Percentiles rank a stretch among this genome's conserved stretches.
These are phyloP conservation scores for Myotis daubentonii DNA, from an alignment of 2,797 vertebrate species.

Conservation along the genomic window DNA sequence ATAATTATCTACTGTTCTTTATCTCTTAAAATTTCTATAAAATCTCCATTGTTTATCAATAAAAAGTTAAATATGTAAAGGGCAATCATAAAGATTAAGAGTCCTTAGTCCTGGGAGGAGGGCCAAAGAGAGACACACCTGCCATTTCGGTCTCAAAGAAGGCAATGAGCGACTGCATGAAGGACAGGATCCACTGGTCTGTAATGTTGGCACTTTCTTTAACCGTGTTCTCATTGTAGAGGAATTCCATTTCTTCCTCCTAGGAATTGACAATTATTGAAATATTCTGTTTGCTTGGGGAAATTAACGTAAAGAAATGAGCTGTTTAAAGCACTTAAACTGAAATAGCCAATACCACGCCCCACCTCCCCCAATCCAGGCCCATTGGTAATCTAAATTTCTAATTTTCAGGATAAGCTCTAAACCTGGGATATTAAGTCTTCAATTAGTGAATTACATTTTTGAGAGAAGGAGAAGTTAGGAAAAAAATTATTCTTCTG, in stretches of 20 bases:
- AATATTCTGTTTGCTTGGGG: neutral
- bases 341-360: neutral
- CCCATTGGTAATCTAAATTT: neutral
- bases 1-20: neutral
- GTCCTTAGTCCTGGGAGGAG: neutral
- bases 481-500: neutral
- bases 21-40: neutral
- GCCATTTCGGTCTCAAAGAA: constrained; percentile 97
- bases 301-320: constrained; percentile 4
- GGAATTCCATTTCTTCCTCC: constrained; percentile 92
- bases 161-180: constrained; percentile 95
- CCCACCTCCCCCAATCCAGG: neutral
- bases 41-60: neutral
- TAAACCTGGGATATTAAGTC: neutral
- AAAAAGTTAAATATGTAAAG: constrained; percentile 4
- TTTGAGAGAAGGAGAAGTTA: constrained; percentile 1
- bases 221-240: constrained; percentile 92
- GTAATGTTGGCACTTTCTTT: constrained; percentile 95
- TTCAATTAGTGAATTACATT: neutral
- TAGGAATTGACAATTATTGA: constrained; percentile 74
- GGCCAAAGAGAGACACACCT: constrained; percentile 84
- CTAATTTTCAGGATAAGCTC: neutral
- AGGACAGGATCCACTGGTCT: constrained; percentile 98
- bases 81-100: neutral
- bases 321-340: neutral